A percentile compares a stretch with the other conserved stretches of the same genome.
These are phyloP conservation scores for Garra rufa DNA, from an alignment of 2,113 vertebrate genomes.

Conservation along the genomic window DNA sequence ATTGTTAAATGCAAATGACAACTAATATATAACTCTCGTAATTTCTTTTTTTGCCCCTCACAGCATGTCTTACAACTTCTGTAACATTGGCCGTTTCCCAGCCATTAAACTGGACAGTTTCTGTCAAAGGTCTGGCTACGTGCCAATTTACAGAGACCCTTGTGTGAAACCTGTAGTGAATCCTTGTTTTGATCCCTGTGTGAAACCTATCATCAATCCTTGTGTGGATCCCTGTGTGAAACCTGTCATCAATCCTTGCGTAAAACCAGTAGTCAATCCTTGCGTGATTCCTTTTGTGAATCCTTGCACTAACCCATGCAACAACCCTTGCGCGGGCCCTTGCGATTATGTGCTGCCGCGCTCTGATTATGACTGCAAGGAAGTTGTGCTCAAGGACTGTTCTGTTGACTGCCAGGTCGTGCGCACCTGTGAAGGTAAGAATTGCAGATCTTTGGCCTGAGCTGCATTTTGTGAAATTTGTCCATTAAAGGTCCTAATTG, in stretches of 20 bases:
- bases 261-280: neutral
- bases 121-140: neutral
- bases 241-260: neutral
- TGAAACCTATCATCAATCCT: neutral
- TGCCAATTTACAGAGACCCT: neutral
- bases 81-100: slow-evolving; percentile 34
- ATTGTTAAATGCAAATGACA: neutral
- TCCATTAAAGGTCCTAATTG: neutral
- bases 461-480: neutral
- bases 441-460: neutral
- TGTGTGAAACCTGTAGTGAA: neutral
- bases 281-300: neutral
- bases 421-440: slow-evolving; percentile 13
- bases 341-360: neutral
- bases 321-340: neutral
- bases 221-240: neutral
- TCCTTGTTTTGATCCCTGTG: neutral
- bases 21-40: neutral
- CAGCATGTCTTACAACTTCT: slow-evolving; percentile 38
- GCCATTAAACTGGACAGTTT: neutral
- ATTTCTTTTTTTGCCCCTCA: neutral
- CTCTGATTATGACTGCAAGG: slow-evolving; percentile 24
- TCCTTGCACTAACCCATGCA: neutral
- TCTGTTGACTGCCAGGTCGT: neutral
- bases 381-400: slow-evolving; percentile 18